Evolutionary conservation across 2,888 invertebrate genomes (phyloP), one percentile per base, ranked within the genome.

Genomic region (Callosobruchus maculatus): DNA sequence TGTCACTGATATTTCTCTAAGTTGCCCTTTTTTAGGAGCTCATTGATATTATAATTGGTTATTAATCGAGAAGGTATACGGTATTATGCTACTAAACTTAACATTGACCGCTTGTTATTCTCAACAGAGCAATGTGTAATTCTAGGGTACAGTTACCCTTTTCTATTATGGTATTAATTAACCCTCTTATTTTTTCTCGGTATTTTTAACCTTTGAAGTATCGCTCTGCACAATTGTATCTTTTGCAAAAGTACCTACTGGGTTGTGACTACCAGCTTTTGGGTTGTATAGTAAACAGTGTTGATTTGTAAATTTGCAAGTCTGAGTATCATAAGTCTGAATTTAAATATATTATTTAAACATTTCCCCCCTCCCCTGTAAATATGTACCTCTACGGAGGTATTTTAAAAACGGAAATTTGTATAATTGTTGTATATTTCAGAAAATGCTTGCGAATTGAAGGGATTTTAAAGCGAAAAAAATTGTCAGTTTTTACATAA

Each of bases 271-370:
- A 49, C 18, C 18, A 18, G 13, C 7, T 49, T 49, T 49, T 49
- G 49, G 49, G 49, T 49, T 49, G 49, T 49, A 13, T 49, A 49
- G 49, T 49, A 49, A 49, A 49, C 49, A 49, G 49, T 49, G 49
- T 49, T 49, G 49, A 49, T 49, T 49, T 49, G 49, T 49, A 49
- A 49, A 18, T 49, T 49, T 49, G 85, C 85, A 86, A 86, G 86
- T 86, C 86, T 86, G 86, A 86, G 85, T 82, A 80, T 81, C 82
- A 83, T 85, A 85, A 86, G 86, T 85, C 86, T 85, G 86, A 86
- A 85, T 82, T 71, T 83, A 83, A 82, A 80, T 84, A 83, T 68
- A 68, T 68, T 68, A 49, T 49, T 49, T 49, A 49, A 49, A 49
- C 49, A 7, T 49, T 49, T 49, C 18, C 18, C 49, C 49, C 18